Percentiles rank a stretch among this genome's conserved stretches.
These are phyloP conservation scores for Solea senegalensis DNA, from an alignment of 2,113 vertebrate genomes.

Conservation along the genomic window DNA sequence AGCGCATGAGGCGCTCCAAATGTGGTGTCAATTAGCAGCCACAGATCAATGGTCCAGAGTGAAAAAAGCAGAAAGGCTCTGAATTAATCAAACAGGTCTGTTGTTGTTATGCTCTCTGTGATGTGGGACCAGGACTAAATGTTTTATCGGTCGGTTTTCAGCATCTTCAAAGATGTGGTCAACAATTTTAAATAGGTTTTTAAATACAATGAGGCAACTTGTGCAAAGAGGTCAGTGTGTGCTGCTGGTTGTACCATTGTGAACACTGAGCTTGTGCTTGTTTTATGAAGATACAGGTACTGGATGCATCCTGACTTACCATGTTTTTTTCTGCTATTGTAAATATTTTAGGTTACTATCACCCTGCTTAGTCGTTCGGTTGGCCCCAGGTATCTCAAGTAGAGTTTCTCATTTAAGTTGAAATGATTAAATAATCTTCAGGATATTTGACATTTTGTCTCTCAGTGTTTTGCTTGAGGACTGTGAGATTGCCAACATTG, in stretches of 20 bases:
- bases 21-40: constrained; percentile 60
- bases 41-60: constrained; percentile 26
- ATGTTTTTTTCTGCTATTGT: no score
- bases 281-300: no score
- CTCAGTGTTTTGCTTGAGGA: no score
- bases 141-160: constrained; percentile 29
- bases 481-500: no score
- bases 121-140: constrained; percentile 39
- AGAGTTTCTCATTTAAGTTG: no score
- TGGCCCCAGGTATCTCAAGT: no score
- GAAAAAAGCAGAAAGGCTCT: constrained; percentile 17
- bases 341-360: no score
- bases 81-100: constrained; percentile 42
- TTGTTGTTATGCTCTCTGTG: constrained; percentile 25
- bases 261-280: no score
- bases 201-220: constrained; percentile 18
- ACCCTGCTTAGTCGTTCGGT: no score
- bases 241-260: constrained; percentile 38
- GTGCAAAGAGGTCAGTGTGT: constrained; percentile 21
- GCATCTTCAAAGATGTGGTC: constrained; percentile 35
- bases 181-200: constrained; percentile 37
- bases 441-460: no score
- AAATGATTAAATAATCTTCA: no score
- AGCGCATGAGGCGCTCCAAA: constrained; percentile 33
- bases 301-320: no score